phyloP scores from a whole-genome alignment of 1,140 invertebrate species.

The Pantala flavescens region DNA sequence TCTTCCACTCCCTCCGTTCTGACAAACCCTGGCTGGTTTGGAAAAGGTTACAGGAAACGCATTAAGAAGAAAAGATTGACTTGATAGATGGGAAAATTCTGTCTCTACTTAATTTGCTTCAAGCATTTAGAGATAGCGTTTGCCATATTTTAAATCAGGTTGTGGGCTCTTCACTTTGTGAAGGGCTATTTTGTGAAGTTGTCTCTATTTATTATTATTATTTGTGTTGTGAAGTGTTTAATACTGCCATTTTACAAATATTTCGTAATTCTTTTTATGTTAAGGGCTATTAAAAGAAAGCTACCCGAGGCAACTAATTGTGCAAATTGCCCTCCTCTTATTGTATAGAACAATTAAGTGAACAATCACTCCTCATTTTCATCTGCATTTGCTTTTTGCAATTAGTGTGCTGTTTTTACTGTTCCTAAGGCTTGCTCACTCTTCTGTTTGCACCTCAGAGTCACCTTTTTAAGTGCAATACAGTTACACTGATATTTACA shows the following conservation, averaged over 20 bases:
- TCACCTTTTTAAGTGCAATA: background rate
- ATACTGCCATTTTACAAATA: background rate
- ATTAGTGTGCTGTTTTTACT: background rate
- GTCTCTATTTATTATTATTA: background rate
- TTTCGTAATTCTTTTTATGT: background rate
- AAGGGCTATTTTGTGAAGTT: background rate
- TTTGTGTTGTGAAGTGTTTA: background rate
- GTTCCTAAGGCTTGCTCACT: background rate
- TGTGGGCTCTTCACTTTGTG: background rate
- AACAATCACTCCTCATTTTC: background rate
- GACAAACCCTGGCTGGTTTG: constrained; percentile 52
- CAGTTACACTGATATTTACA: background rate
- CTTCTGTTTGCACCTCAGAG: background rate
- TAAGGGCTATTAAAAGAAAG: background rate
- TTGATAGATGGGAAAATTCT: background rate
- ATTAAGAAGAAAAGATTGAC: background rate
- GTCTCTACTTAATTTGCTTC: background rate
- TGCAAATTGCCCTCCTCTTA: background rate
- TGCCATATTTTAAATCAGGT: background rate
- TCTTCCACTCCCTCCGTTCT: constrained; percentile 31
- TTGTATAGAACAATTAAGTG: background rate
- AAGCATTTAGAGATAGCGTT: background rate
- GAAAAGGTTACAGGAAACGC: constrained; percentile 45
- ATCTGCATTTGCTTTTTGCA: background rate
- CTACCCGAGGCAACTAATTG: background rate